Conservation (phyloP, 2,888 invertebrate genomes). For the Drosophila conformis region DNA sequence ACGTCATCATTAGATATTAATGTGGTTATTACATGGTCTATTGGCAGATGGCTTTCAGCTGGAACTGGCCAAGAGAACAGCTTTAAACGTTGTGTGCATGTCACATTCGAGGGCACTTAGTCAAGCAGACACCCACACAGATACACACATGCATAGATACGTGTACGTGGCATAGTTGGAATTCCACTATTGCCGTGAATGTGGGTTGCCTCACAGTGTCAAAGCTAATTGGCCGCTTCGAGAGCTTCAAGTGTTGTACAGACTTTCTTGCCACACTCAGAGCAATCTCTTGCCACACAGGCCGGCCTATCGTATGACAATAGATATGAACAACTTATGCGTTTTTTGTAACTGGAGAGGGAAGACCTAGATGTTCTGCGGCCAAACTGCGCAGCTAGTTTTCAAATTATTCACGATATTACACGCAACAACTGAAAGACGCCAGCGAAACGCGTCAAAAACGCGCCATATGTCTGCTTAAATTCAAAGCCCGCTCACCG, state of each 20-base stretch:
- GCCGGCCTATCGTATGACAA: constrained; percentile 44
- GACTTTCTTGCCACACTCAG: constrained; percentile 18
- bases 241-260: constrained; percentile 45
- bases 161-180: constrained; percentile 32
- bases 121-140: constrained; percentile 28
- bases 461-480: constrained; percentile 49
- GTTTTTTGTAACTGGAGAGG: constrained; percentile 49
- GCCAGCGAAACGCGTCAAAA: constrained; percentile 52
- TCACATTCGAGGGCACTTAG: constrained; percentile 28
- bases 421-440: constrained; percentile 33
- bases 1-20: constrained; percentile 56
- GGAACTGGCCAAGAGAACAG: constrained; percentile 13
- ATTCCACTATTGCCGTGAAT: constrained; percentile 22
- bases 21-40: constrained; percentile 46
- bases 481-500: constrained; percentile 27
- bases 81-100: constrained; percentile 10
- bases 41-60: constrained; percentile 36
- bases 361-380: constrained; percentile 64
- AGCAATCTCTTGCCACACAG: constrained; percentile 41
- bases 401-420: constrained; percentile 29
- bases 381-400: constrained; percentile 31
- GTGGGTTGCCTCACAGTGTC: constrained; percentile 48
- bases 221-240: constrained; percentile 45
- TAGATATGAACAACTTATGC: constrained; percentile 25
- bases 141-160: neutral